Conservation (phyloP, 2,797 vertebrate genomes). For the Catamblyrhynchus diadema region DNA sequence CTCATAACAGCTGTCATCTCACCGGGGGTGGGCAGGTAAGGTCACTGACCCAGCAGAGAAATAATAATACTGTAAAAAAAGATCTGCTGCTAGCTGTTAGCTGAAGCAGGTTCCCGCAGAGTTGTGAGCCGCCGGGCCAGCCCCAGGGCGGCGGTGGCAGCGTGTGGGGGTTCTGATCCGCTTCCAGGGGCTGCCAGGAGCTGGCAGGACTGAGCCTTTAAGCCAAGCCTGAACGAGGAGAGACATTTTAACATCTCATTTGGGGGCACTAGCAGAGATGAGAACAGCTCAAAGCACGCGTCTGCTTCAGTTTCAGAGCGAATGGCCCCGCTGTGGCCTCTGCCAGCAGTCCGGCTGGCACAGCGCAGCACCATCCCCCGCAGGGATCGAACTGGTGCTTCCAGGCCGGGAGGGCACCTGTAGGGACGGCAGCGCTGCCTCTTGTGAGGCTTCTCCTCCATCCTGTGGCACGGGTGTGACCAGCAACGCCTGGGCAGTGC, state of each 20-base stretch:
- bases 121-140: background rate
- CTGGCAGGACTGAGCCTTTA: background rate
- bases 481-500: background rate
- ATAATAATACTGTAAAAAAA: background rate
- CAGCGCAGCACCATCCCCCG: background rate
- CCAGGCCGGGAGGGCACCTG: background rate
- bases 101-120: background rate
- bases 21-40: background rate
- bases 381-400: background rate
- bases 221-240: background rate
- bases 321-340: rapidly evolving
- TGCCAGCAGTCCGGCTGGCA: background rate
- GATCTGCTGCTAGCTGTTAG: background rate
- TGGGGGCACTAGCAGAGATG: background rate
- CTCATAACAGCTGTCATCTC: background rate
- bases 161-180: rapidly evolving
- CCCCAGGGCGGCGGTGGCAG: background rate
- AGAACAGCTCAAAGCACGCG: background rate
- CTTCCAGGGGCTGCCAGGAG: background rate
- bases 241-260: background rate
- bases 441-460: background rate
- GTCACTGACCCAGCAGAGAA: background rate
- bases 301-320: background rate
- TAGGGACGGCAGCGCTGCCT: background rate
- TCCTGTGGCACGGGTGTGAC: background rate